Conservation (phyloP, 2,797 vertebrate genomes). For the Urophycis tenuis region DNA sequence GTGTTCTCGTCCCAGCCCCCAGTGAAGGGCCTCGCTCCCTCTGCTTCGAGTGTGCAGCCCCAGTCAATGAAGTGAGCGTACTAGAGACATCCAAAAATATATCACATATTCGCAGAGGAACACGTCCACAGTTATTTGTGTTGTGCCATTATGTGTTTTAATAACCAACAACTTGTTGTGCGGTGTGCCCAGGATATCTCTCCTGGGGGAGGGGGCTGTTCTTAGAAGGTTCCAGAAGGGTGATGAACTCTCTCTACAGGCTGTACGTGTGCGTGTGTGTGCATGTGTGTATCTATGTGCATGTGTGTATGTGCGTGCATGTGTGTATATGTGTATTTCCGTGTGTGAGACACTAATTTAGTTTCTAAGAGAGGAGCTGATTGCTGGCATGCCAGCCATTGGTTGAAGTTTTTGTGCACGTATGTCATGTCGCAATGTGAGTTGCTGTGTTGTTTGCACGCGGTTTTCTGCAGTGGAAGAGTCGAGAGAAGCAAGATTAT, state of each 20-base stretch:
- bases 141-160: neutral
- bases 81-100: neutral
- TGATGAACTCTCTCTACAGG: neutral
- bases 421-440: neutral
- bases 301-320: too few relatives aligned
- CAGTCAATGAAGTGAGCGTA: conserved; percentile 3
- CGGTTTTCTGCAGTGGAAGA: neutral
- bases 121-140: neutral
- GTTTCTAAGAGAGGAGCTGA: neutral
- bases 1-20: neutral
- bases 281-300: too few relatives aligned
- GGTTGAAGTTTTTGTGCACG: neutral
- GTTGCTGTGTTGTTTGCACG: neutral
- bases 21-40: neutral
- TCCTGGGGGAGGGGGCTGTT: neutral
- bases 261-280: neutral
- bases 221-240: neutral
- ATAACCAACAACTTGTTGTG: neutral
- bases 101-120: neutral
- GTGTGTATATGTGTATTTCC: neutral
- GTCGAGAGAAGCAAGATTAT: neutral
- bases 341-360: neutral
- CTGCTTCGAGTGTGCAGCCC: neutral
- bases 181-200: neutral
- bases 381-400: neutral